Base-by-base conservation (phyloP, 2,797 vertebrate species). In the Leptodactylus fallax region DNA sequence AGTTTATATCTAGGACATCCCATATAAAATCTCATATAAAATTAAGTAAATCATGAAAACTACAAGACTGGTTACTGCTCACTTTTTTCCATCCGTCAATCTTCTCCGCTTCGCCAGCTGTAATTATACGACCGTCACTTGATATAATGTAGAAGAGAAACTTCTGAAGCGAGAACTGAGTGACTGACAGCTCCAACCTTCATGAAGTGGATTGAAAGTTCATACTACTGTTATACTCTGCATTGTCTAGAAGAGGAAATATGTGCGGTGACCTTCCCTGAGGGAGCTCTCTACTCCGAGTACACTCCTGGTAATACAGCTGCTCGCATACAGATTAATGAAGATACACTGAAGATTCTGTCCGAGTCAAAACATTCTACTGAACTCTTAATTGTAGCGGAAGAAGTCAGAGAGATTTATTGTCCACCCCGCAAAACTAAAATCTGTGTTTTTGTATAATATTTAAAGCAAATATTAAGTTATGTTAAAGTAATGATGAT, bases 311-410 rank as follows among this genome's bases (percentile, higher is more conserved):
- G 23, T 80, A 56, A 21, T 47, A 11, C 83, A 88, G 83, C 87
- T 88, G 83, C 45, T 74, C 67, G 17, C 77, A 17, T 85, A 74
- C 55, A 74, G 77, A 88, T 85, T 80, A 81, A 85, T 88, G 78
- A 81, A 74, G 56, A 77, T 85, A 77, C 16, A 80, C 13, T 55
- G 61, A 83, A 77, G 86, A 83, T 82, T 82, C 65, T 76, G 79
- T 77, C 79, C 13, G 36, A 72, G 74, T 45, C 45, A 79, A 88
- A 83, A 79, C 61, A 88, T 58, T 84, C 74, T 79, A 72, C 82
- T 81, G 47, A 88, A 88, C 77, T 53, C 19, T 80, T 21, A 56
- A n/a, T 88, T 81, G 85, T 81, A 16, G 76, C 67, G 71, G 85
- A 6, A 51, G 47, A 55, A 58, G 71, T 49, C 23, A 4, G 36